These are phyloP conservation scores for Acipenser ruthenus DNA, from an alignment of 2,797 vertebrate species.

Conservation along the genomic window DNA sequence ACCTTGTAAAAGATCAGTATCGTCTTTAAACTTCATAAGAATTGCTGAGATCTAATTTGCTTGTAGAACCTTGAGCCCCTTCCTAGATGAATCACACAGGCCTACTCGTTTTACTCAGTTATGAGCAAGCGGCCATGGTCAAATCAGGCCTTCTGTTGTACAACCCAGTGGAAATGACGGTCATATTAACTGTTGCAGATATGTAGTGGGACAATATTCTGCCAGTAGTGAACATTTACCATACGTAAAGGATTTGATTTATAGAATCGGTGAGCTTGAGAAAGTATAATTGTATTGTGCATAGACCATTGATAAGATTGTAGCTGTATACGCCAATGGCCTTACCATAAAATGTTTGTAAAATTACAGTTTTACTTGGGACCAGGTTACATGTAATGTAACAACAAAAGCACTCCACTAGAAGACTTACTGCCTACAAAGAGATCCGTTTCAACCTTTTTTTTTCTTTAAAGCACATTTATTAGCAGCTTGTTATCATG, in stretches of 20 bases:
- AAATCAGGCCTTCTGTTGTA: not conserved
- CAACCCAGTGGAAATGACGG: not conserved
- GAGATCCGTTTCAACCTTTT: constrained; percentile 34
- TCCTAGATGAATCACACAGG: too few species aligned
- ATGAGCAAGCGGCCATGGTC: too few species aligned
- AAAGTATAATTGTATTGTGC: too few species aligned
- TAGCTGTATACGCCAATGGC: constrained; percentile 50
- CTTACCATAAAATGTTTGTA: constrained; percentile 43
- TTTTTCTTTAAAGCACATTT: constrained; percentile 35
- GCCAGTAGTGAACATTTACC: too few species aligned
- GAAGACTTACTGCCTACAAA: constrained; percentile 39
- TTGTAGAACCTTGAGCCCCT: too few species aligned
- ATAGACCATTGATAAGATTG: constrained; percentile 8
- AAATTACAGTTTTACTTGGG: constrained; percentile 31
- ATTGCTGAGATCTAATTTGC: too few species aligned
- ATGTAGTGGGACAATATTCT: too few species aligned
- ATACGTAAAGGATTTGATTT: too few species aligned
- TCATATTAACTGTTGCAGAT: constrained; percentile 1
- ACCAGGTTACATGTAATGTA: constrained; percentile 42
- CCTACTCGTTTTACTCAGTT: too few species aligned
- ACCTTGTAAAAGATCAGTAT: too few species aligned
- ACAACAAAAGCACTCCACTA: constrained; percentile 36
- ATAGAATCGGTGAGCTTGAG: too few species aligned
- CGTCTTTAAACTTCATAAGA: too few species aligned
- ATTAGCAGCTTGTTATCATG: not conserved